Percentiles rank a stretch among this genome's conserved stretches.
Evolutionary conservation across 2,888 invertebrate species (phyloP).

Genomic region (Rhogogaster chlorosoma): DNA sequence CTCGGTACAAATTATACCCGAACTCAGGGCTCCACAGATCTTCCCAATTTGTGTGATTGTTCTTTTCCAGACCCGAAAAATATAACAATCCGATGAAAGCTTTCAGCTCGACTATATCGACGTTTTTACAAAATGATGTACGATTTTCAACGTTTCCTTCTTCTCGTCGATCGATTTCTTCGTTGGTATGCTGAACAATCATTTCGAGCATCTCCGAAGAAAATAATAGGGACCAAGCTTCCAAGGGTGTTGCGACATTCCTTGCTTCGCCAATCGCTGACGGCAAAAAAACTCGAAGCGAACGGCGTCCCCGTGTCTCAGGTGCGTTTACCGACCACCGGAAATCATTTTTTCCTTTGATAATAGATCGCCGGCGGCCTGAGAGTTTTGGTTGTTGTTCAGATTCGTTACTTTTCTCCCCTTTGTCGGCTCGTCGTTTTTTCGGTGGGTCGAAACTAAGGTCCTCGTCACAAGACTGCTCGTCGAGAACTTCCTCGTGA

Average conservation of each 20-base stretch:
- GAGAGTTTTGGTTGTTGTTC: conserved; percentile 45
- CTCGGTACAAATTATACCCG: conserved; percentile 50
- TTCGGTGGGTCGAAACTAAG: conserved; percentile 40
- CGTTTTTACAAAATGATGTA: not conserved
- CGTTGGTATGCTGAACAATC: conserved; percentile 51
- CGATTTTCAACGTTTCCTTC: not conserved
- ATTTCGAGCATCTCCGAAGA: conserved; percentile 50
- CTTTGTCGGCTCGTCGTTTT: conserved; percentile 35
- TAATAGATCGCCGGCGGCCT: conserved; percentile 49
- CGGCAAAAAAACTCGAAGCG: conserved; percentile 48
- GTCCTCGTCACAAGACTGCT: conserved; percentile 46
- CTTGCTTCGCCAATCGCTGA: conserved; percentile 44
- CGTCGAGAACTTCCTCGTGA: not conserved
- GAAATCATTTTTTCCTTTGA: conserved; percentile 52
- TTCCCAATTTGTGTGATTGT: conserved; percentile 46
- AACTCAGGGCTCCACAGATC: conserved; percentile 53
- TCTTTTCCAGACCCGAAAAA: conserved; percentile 44
- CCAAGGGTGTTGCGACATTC: conserved; percentile 49
- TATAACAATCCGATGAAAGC: conserved; percentile 55
- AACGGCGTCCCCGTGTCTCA: conserved; percentile 19
- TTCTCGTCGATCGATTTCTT: conserved; percentile 51
- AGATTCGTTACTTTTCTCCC: conserved; percentile 40
- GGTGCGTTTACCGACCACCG: conserved; percentile 49
- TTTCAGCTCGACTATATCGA: conserved; percentile 53
- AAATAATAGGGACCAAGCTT: conserved; percentile 51